phyloP scores from a whole-genome alignment of 2,113 vertebrate genomes.

The Oreochromis tanganicae region DNA sequence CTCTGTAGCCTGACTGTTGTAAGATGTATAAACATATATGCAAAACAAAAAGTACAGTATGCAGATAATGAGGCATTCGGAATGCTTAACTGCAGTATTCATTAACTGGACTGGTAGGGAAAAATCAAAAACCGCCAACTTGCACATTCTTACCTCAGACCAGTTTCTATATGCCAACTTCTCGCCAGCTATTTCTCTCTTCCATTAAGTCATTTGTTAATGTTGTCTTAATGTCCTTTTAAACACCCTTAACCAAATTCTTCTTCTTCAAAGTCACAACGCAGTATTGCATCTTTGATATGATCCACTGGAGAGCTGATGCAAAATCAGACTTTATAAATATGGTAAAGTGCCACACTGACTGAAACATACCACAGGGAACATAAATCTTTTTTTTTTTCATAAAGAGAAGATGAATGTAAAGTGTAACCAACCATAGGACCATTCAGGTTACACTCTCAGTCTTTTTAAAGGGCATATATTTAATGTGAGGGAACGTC shows the following conservation, averaged over 20 bases:
- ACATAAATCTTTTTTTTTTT: not conserved
- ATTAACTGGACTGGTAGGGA: constrained; percentile 24
- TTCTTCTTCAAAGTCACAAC: constrained; percentile 9
- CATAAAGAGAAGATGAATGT: constrained; percentile 27
- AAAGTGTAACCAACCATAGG: not conserved
- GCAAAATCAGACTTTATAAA: constrained; percentile 1
- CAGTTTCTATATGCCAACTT: constrained; percentile 29
- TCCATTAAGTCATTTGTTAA: constrained; percentile 22
- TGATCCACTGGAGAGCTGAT: not conserved
- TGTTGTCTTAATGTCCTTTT: constrained; percentile 30
- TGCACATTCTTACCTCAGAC: constrained; percentile 60
- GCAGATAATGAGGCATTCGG: constrained; percentile 43
- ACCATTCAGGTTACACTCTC: not conserved
- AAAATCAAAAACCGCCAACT: constrained; percentile 15
- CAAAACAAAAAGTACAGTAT: constrained; percentile 58
- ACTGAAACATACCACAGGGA: not conserved
- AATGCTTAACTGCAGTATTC: constrained; percentile 29
- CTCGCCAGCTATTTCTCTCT: constrained; percentile 4
- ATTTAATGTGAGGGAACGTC: not conserved
- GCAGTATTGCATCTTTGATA: not conserved
- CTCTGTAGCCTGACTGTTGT: constrained; percentile 59
- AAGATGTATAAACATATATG: constrained; percentile 64
- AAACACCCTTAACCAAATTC: constrained; percentile 15
- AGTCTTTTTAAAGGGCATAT: not conserved
- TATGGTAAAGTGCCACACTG: not conserved